These are phyloP conservation scores for Sminthurides aquaticus DNA, from an alignment of 2,888 invertebrate genomes.

Conservation along the genomic window DNA sequence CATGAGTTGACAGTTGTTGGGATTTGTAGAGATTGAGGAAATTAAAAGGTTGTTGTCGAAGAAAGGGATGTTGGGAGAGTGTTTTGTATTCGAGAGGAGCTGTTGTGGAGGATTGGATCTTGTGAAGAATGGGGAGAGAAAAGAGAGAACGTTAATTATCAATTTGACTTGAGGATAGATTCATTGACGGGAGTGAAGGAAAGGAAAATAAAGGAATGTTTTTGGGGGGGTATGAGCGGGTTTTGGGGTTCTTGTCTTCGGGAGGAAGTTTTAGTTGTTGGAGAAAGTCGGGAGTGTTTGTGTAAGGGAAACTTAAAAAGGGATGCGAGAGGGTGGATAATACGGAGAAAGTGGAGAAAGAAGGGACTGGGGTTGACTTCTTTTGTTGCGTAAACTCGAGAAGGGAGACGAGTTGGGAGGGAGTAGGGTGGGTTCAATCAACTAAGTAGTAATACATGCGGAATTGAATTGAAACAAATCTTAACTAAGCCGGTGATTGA, in stretches of 20 bases:
- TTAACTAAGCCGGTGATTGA: neutral
- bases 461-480: conserved; percentile 14
- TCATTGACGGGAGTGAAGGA: neutral
- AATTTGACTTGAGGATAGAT: neutral
- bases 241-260: too few relatives aligned
- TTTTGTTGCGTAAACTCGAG: neutral
- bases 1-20: neutral
- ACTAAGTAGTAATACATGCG: conserved; percentile 23
- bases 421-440: conserved; percentile 17
- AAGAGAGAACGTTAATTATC: neutral
- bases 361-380: neutral
- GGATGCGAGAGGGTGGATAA: neutral
- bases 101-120: too few relatives aligned
- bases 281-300: conserved; percentile 5
- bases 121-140: too few relatives aligned
- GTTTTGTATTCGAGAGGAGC: too few relatives aligned
- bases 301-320: neutral
- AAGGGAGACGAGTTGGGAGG: neutral
- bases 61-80: too few relatives aligned
- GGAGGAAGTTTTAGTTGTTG: too few relatives aligned
- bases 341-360: neutral
- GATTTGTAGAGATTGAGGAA: neutral
- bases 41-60: neutral
- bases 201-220: conserved; percentile 1
- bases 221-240: too few relatives aligned